phyloP scores from a whole-genome alignment of 2,888 invertebrate genomes.

The Parnassius smintheus region DNA sequence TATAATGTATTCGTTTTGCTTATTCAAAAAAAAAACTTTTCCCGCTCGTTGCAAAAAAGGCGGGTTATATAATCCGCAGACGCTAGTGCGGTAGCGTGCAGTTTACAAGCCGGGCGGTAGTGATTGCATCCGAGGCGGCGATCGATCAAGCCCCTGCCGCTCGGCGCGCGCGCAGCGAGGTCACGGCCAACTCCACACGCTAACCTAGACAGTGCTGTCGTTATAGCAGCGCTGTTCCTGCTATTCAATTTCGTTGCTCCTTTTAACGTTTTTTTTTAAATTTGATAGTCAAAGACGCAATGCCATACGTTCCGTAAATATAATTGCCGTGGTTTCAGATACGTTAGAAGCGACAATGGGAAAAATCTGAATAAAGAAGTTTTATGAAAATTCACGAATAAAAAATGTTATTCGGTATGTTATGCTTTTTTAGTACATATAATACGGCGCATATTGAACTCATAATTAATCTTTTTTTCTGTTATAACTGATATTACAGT shows the following conservation, averaged over 20 bases:
- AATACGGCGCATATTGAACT: too few relatives aligned
- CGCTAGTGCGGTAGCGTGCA: constrained; percentile 17
- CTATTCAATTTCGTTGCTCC: constrained; percentile 1
- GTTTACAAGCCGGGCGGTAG: constrained; percentile 28
- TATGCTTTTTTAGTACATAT: too few relatives aligned
- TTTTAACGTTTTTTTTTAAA: neutral
- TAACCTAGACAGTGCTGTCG: constrained; percentile 15
- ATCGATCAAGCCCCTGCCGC: constrained; percentile 36
- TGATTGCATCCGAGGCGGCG: constrained; percentile 39
- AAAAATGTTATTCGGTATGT: too few relatives aligned
- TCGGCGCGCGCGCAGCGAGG: constrained; percentile 43
- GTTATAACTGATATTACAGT: too few relatives aligned
- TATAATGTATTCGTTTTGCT: too few relatives aligned
- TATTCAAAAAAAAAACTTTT: neutral
- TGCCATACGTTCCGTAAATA: too few relatives aligned
- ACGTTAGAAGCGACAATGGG: too few relatives aligned
- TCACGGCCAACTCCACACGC: constrained; percentile 44
- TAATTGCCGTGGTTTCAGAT: too few relatives aligned
- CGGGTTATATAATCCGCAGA: constrained; percentile 27
- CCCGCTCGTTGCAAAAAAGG: constrained; percentile 10
- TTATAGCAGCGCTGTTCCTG: constrained; percentile 5
- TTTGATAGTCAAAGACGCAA: too few relatives aligned
- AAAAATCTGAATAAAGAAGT: too few relatives aligned
- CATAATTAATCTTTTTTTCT: too few relatives aligned
- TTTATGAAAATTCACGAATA: too few relatives aligned